Evolutionary conservation across 2,797 vertebrate genomes (phyloP).

Genomic region (Ctenochaetus hawaiiensis): DNA sequence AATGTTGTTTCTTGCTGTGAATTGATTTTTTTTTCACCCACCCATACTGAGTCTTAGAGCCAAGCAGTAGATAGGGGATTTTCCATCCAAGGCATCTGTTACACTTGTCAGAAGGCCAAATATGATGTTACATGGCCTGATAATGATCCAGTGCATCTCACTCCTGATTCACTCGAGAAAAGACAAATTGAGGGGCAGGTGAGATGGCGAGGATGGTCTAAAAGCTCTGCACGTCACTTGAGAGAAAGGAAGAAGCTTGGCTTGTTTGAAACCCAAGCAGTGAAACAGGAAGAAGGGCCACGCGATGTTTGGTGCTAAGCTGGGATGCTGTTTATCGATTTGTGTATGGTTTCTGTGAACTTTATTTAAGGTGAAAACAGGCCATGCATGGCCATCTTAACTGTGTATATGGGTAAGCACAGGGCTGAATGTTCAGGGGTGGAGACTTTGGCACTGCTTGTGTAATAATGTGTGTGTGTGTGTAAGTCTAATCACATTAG

Average conservation of each 20-base stretch:
- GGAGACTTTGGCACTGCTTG: conserved; percentile 24
- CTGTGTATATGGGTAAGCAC: conserved; percentile 81
- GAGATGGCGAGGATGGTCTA: background rate
- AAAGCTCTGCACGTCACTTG: conserved; percentile 42
- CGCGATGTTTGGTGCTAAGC: conserved; percentile 75
- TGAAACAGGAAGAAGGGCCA: conserved; percentile 49
- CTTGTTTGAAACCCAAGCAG: conserved; percentile 77
- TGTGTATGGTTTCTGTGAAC: conserved; percentile 77
- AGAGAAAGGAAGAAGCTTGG: conserved; percentile 29
- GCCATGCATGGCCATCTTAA: conserved; percentile 63
- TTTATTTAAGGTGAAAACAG: conserved; percentile 84
- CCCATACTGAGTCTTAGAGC: conserved; percentile 18
- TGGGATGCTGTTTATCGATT: conserved; percentile 72
- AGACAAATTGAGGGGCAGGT: conserved; percentile 20
- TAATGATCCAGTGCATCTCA: conserved; percentile 23
- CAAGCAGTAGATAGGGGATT: conserved; percentile 51
- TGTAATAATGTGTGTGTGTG: conserved; percentile 34
- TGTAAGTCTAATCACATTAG: conserved; percentile 60
- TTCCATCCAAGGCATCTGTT: conserved; percentile 48
- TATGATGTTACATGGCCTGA: conserved; percentile 35
- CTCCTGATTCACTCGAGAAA: conserved; percentile 21
- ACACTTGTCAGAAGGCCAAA: conserved; percentile 30
- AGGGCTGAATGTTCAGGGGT: conserved; percentile 39
- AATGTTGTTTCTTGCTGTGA: too few species aligned
- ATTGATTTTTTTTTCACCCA: background rate